Base-by-base conservation (phyloP, 2,113 vertebrate species). In the Amphiprion ocellaris region DNA sequence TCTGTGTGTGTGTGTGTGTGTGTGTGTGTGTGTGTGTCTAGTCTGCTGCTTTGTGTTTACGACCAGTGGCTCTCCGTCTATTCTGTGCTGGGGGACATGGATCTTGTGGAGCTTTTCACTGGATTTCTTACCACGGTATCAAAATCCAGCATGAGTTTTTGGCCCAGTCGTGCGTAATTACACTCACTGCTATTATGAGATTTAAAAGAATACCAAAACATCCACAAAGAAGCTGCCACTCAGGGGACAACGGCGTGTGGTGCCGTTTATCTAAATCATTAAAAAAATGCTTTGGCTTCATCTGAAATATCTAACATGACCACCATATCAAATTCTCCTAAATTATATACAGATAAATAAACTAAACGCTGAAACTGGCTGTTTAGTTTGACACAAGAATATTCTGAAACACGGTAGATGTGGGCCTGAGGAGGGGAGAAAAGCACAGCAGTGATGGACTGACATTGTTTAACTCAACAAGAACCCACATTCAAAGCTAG, bases 31-130 rank as follows among this genome's bases (percentile, higher is more conserved):
- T 77, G 82, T 62, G 55, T 87, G 82, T 86, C 61, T 87, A 63
- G 44, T 82, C 62, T 87, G 82, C 64, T 77, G 66, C 61, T 86
- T 79, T 75, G 63, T 71, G 76, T 93, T 90, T 91, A 90, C 71
- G 59, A 86, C 59, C 74, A 75, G 69, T 74, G 86, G 73, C 81
- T 83, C 60, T 69, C 28, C 26, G 62, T 80, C 65, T 81, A 44
- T 69, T 88, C 59, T 66, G 68, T 78, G 59, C 52, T 77, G 49
- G 46, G 47, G 60, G 67, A 88, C 78, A 79, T 79, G 33, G 69
- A 89, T 39, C 24, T 65, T 39, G 28, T 52, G 69, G 53, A 70
- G 77, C 54, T 79, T 37, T 81, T 65, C 44, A 77, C 33, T 74
- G 54, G 53, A 55, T 73, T 78, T 82, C 24, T 58, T 58, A 64